These are phyloP conservation scores for Apus apus DNA, from an alignment of 2,113 vertebrate species.

Conservation along the genomic window DNA sequence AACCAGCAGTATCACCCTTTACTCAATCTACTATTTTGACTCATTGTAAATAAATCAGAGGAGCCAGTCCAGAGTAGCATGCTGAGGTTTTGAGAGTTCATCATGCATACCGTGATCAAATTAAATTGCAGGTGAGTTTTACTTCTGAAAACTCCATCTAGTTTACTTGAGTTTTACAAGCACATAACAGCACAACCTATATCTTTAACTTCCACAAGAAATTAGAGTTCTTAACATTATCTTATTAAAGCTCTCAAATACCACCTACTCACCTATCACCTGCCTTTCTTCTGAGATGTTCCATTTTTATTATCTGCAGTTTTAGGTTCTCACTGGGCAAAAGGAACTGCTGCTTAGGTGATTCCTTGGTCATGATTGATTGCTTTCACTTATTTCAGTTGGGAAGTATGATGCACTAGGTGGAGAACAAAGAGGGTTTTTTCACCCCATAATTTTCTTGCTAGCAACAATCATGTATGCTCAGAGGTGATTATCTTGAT, in stretches of 20 bases:
- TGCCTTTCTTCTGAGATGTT: not conserved
- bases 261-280: not conserved
- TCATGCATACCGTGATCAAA: not conserved
- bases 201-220: not conserved
- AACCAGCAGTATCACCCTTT: not conserved
- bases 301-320: not conserved
- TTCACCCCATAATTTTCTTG: not conserved
- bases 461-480: not conserved
- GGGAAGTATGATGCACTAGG: not conserved
- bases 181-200: accelerated
- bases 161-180: not conserved
- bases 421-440: not conserved
- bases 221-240: not conserved
- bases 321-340: not conserved
- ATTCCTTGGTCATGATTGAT: not conserved
- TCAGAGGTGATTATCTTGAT: not conserved
- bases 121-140: not conserved
- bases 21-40: not conserved
- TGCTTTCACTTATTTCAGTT: not conserved
- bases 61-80: not conserved
- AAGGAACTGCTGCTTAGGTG: not conserved
- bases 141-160: not conserved
- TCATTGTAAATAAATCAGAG: not conserved
- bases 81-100: not conserved
- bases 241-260: not conserved